A percentile compares a stretch with the other conserved stretches of the same genome.
Evolutionary conservation across 2,888 invertebrate species (phyloP).

Genomic region (Stratiomys singularior): DNA sequence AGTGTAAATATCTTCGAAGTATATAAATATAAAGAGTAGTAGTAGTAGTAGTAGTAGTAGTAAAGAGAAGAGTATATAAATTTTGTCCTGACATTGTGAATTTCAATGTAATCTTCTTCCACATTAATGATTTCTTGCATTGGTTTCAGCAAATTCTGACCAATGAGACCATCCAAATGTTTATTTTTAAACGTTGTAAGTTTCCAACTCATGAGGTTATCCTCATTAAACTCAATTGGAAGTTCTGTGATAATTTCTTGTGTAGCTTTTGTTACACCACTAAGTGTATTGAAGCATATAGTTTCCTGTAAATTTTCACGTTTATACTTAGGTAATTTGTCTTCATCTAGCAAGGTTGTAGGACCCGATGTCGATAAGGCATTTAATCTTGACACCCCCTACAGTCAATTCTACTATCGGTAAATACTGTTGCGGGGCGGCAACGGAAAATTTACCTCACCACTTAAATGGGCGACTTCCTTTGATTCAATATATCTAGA

Average conservation of each 20-base stretch:
- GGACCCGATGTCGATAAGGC: conserved; percentile 32
- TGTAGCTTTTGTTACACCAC: too few species aligned
- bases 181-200: too few species aligned
- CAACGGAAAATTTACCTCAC: conserved; percentile 52
- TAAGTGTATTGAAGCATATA: conserved; percentile 1
- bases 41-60: too few species aligned
- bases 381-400: conserved; percentile 26
- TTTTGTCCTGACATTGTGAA: neutral
- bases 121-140: neutral
- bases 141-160: neutral
- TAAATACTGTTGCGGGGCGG: conserved; percentile 45
- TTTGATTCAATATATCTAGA: conserved; percentile 28
- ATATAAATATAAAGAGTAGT: too few species aligned
- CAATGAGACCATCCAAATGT: too few species aligned
- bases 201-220: too few species aligned
- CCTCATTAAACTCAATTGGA: too few species aligned
- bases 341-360: conserved; percentile 23
- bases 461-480: conserved; percentile 49
- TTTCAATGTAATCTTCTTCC: neutral
- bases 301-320: neutral
- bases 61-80: neutral
- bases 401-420: conserved; percentile 50
- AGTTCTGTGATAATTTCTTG: too few species aligned
- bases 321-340: conserved; percentile 7
- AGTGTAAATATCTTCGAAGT: neutral